These are phyloP conservation scores for Zelostemma sp. DNA, from an alignment of 1,140 invertebrate species.

Conservation along the genomic window DNA sequence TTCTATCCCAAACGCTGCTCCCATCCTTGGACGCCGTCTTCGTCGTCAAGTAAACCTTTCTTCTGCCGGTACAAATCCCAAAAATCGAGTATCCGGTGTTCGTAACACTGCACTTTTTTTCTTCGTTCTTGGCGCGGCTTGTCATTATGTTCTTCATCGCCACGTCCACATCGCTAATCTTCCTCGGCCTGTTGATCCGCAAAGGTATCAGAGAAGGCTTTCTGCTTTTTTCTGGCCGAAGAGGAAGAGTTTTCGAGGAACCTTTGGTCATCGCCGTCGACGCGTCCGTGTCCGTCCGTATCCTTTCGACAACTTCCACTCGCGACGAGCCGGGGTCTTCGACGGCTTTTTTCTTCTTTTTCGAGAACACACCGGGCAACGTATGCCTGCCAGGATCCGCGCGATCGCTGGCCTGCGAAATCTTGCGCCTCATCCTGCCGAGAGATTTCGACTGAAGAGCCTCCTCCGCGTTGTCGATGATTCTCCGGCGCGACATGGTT, in stretches of 20 bases:
- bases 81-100: conserved; percentile 62
- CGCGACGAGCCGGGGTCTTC: background rate
- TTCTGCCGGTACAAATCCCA: conserved; percentile 62
- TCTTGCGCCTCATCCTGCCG: conserved; percentile 21
- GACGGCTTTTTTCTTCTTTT: conserved; percentile 17
- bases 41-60: conserved; percentile 33
- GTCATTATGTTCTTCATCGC: conserved; percentile 47
- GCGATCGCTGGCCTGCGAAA: background rate
- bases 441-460: conserved; percentile 35
- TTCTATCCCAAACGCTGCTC: conserved; percentile 21
- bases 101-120: conserved; percentile 32
- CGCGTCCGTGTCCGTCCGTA: too few relatives aligned
- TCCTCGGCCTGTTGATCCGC: conserved; percentile 46
- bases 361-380: conserved; percentile 24
- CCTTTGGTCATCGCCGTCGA: conserved; percentile 7
- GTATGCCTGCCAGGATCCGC: conserved; percentile 25
- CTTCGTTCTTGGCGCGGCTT: conserved; percentile 42
- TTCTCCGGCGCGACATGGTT: conserved; percentile 59
- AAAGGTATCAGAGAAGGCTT: conserved; percentile 56
- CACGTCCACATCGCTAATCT: conserved; percentile 36
- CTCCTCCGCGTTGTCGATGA: conserved; percentile 56
- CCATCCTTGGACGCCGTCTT: conserved; percentile 13
- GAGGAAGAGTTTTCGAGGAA: conserved; percentile 55
- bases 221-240: conserved; percentile 20
- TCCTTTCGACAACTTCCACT: too few relatives aligned